Evolutionary conservation across 1,140 invertebrate genomes (phyloP).

Genomic region (Meloidogyne chitwoodi): DNA sequence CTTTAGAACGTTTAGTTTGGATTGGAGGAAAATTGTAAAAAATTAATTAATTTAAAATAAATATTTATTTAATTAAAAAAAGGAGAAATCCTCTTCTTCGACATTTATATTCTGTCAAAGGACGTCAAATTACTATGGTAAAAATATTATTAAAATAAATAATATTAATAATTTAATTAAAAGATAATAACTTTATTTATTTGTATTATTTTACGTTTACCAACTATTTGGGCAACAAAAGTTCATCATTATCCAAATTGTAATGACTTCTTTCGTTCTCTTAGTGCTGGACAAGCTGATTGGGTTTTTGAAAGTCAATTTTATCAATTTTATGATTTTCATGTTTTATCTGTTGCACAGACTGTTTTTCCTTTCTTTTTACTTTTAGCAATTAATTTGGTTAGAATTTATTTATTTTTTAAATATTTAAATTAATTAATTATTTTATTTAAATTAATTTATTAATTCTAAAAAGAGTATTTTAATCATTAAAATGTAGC

Average conservation of each 20-base stretch:
- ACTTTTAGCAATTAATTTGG: slow-evolving; percentile 49
- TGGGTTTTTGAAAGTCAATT: slow-evolving; percentile 31
- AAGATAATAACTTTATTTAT: slow-evolving; percentile 18
- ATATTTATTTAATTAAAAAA: not conserved
- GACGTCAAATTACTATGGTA: slow-evolving; percentile 33
- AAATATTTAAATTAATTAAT: not conserved
- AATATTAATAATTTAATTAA: not conserved
- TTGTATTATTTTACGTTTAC: slow-evolving; percentile 29
- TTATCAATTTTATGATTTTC: slow-evolving; percentile 46
- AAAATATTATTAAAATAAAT: not conserved
- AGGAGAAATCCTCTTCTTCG: slow-evolving; percentile 27
- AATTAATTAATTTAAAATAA: not conserved
- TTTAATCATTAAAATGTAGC: no score
- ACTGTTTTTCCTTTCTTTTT: slow-evolving; percentile 53
- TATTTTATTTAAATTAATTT: no score
- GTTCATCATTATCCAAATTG: slow-evolving; percentile 39
- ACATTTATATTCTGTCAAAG: slow-evolving; percentile 26
- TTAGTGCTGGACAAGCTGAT: slow-evolving; percentile 28
- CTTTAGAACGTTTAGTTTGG: slow-evolving; percentile 53
- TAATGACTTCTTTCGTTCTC: slow-evolving; percentile 35
- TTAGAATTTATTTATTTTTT: slow-evolving; percentile 14
- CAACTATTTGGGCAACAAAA: slow-evolving; percentile 32
- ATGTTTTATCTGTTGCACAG: slow-evolving; percentile 50
- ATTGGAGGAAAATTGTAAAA: slow-evolving; percentile 31
- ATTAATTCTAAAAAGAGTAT: no score